Base-by-base conservation (phyloP, 1,140 invertebrate genomes). In the Trichonephila clavipes region DNA sequence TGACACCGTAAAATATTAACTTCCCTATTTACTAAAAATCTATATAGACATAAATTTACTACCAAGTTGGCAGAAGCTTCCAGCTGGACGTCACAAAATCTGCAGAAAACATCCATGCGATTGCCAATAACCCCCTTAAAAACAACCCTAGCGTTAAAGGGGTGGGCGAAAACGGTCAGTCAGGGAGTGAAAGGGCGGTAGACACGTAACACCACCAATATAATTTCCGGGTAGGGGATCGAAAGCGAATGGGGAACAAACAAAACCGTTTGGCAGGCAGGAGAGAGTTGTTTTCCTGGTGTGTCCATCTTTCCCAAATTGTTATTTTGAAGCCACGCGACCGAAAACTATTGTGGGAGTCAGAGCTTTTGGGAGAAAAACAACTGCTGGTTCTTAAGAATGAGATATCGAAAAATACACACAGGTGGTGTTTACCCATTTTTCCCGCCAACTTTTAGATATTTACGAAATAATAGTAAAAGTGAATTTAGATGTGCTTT, bases 251-350 rank as follows among this genome's bases (percentile, higher is more conserved):
- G 58, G 64, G 87, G 87, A 19, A 66, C 64, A 44, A 90, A 81
- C 40, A 81, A 90, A 77, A 90, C 88, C 88, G 88, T 90, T 90
- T 62, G n/a, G 51, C 28, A 40, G 28, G 72, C 72, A 77, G 51
- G 72, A 61, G 58, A 72, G 58, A 87, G 85, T 87, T 87, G 85
- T 64, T 87, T 87, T 62, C 24, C 28, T 77, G 59, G 44, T 77
- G 72, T 85, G 40, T 85, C 85, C 58, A 24, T 19, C 62, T 72
- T 34, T 58, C 44, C 64, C 18, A 28, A 59, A 59, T 90, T 90
- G 51, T 90, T 90, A 81, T 81, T 81, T 61, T 90, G 19, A 28
- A 21, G 62, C 69, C 88, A 90, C 88, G 69, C 88, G 88, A 90
- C 88, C 66, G 19, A 44, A 28, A 77, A 77, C 28, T 19, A 40